Evolutionary conservation across 2,113 vertebrate genomes (phyloP).

Genomic region (Chaenocephalus aceratus): DNA sequence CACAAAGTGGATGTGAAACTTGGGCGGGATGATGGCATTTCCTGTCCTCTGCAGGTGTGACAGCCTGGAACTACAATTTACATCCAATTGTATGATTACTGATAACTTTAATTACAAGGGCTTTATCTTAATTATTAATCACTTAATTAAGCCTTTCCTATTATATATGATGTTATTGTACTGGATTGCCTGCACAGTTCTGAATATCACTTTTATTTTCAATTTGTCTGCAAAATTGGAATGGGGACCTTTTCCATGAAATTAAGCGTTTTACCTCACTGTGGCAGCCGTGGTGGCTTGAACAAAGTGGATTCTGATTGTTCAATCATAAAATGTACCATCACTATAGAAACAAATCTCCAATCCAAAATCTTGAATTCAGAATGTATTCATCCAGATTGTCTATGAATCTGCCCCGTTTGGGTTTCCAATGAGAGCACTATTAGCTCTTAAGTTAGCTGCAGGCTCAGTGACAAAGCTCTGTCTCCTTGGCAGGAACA

Average conservation of each 20-base stretch:
- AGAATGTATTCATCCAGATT: constrained; percentile 49
- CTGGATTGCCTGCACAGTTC: constrained; percentile 23
- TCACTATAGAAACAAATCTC: constrained; percentile 24
- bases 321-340: constrained; percentile 38
- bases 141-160: constrained; percentile 37
- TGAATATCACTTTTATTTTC: constrained; percentile 30
- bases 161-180: constrained; percentile 43
- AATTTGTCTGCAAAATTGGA: constrained; percentile 56
- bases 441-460: constrained; percentile 74
- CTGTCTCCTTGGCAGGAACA: constrained; percentile 73
- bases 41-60: constrained; percentile 48
- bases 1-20: constrained; percentile 41
- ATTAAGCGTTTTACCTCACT: constrained; percentile 29
- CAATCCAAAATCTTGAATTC: constrained; percentile 42
- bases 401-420: constrained; percentile 62
- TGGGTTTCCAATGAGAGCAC: constrained; percentile 64
- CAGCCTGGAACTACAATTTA: constrained; percentile 26
- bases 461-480: constrained; percentile 73
- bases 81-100: constrained; percentile 37
- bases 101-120: constrained; percentile 62
- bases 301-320: constrained; percentile 40
- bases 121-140: constrained; percentile 67
- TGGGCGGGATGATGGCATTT: constrained; percentile 18
- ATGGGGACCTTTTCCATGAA: constrained; percentile 11
- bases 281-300: constrained; percentile 29